Percentiles rank a stretch among this genome's conserved stretches.
Conservation (phyloP, 2,888 invertebrate genomes). For the Glaucopsyche alexis region DNA sequence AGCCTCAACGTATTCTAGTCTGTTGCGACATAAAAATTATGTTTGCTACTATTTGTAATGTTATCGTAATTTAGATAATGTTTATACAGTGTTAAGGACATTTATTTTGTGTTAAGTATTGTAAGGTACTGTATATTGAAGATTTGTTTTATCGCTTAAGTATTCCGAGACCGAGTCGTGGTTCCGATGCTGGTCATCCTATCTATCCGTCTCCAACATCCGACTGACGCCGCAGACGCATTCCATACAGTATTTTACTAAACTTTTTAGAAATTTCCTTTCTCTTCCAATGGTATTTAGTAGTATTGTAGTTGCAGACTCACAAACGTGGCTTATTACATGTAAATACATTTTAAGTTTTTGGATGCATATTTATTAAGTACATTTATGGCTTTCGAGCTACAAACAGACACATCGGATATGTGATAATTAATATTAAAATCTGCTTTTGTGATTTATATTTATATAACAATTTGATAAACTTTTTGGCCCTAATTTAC, state of each 20-base stretch:
- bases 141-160: slow-evolving; percentile 64
- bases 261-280: slow-evolving; percentile 54
- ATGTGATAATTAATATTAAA: slow-evolving; percentile 19
- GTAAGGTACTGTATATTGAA: slow-evolving; percentile 70
- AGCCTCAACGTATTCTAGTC: slow-evolving; percentile 80
- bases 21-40: slow-evolving; percentile 69
- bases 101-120: slow-evolving; percentile 69
- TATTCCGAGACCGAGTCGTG: slow-evolving; percentile 52
- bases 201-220: slow-evolving; percentile 51
- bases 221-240: slow-evolving; percentile 67
- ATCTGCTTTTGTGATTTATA: not conserved
- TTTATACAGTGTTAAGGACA: slow-evolving; percentile 61
- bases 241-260: slow-evolving; percentile 73
- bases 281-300: slow-evolving; percentile 47
- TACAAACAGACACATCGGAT: not conserved
- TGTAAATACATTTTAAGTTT: slow-evolving; percentile 21
- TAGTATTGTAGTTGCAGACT: slow-evolving; percentile 38
- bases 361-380: slow-evolving; percentile 23
- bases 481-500: not conserved
- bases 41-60: slow-evolving; percentile 74
- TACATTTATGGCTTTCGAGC: not conserved
- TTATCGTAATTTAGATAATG: slow-evolving; percentile 64
- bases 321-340: slow-evolving; percentile 28
- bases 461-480: not conserved
- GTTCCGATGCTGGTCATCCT: slow-evolving; percentile 66